Percentiles rank a stretch among this genome's conserved stretches.
Conservation (phyloP, 1,140 invertebrate genomes). For the Lordiphosa clarofinis region DNA sequence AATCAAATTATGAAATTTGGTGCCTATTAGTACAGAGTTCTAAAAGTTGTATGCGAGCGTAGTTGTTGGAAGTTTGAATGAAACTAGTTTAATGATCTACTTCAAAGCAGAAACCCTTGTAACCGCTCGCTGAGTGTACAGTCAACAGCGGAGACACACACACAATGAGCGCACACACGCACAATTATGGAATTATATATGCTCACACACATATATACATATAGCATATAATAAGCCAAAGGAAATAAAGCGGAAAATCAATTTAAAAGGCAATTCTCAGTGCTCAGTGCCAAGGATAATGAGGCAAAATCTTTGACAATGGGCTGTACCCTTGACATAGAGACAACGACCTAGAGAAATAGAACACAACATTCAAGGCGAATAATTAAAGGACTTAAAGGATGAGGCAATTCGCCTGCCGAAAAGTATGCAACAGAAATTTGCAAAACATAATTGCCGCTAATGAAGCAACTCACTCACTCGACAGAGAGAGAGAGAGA, state of each 20-base stretch:
- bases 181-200: slow-evolving; percentile 1
- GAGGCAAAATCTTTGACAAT: slow-evolving; percentile 21
- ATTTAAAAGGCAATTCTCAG: slow-evolving; percentile 59
- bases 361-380: too few relatives aligned
- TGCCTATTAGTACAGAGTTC: too few relatives aligned
- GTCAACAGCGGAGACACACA: too few relatives aligned
- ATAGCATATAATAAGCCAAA: slow-evolving; percentile 35
- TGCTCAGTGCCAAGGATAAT: slow-evolving; percentile 61
- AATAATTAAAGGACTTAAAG: too few relatives aligned
- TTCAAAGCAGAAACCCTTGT: too few relatives aligned
- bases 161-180: slow-evolving; percentile 5
- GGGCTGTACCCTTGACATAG: slow-evolving; percentile 6
- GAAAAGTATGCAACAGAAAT: slow-evolving; percentile 44
- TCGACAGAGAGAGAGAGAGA: slow-evolving; percentile 2
- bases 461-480: slow-evolving; percentile 25
- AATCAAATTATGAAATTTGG: too few relatives aligned
- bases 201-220: slow-evolving; percentile 6
- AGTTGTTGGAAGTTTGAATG: too few relatives aligned
- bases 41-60: too few relatives aligned
- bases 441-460: slow-evolving; percentile 16
- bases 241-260: slow-evolving; percentile 61
- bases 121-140: too few relatives aligned
- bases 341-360: slow-evolving; percentile 5
- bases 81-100: too few relatives aligned
- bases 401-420: neutral